These are phyloP conservation scores for Tinea trinotella DNA, from an alignment of 2,888 invertebrate genomes.

Conservation along the genomic window DNA sequence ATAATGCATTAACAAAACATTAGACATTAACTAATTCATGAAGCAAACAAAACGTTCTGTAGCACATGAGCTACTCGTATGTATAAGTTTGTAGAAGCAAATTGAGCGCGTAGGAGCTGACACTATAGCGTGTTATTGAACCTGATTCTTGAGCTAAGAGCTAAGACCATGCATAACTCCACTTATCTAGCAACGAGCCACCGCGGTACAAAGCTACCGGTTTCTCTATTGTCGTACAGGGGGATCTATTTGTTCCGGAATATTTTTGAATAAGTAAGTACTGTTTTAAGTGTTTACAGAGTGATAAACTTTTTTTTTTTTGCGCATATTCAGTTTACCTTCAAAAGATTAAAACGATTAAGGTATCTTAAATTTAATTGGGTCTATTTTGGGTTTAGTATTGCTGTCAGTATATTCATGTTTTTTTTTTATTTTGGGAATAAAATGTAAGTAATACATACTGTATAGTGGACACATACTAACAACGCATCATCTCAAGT, in stretches of 20 bases:
- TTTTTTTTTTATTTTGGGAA: no score
- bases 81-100: slow-evolving; percentile 34
- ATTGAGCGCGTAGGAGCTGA: slow-evolving; percentile 45
- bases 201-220: slow-evolving; percentile 40
- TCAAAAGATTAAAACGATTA: no score
- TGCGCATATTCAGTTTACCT: no score
- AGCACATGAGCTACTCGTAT: neutral
- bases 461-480: slow-evolving; percentile 5
- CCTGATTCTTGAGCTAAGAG: slow-evolving; percentile 29
- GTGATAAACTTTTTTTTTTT: no score
- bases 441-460: no score
- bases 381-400: no score
- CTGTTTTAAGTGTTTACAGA: no score
- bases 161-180: slow-evolving; percentile 33
- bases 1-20: slow-evolving; percentile 8
- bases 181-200: slow-evolving; percentile 36
- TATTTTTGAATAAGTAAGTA: neutral
- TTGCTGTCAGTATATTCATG: no score
- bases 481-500: slow-evolving; percentile 34
- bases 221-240: slow-evolving; percentile 28
- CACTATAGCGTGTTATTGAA: slow-evolving; percentile 34
- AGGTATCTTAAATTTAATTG: no score
- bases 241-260: neutral
- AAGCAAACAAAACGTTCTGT: slow-evolving; percentile 1
- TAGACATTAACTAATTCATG: slow-evolving; percentile 2